Conservation (phyloP, 2,888 invertebrate genomes). For the Eupithecia tripunctaria region DNA sequence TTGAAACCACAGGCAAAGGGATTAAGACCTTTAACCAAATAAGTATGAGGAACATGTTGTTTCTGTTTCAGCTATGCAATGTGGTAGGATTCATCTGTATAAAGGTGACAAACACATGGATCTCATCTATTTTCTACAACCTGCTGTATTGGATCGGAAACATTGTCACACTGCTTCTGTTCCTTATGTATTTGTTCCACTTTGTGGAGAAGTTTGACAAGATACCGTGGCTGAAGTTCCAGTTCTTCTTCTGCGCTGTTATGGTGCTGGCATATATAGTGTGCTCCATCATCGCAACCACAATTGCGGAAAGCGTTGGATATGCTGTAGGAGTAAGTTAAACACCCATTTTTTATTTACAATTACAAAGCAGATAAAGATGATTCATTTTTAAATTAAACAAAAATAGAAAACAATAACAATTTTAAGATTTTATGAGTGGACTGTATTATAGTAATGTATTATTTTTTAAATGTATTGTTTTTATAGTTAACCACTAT, state of each 20-base stretch:
- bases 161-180: conserved; percentile 89
- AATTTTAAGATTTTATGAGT: too few relatives aligned
- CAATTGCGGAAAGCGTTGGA: conserved; percentile 83
- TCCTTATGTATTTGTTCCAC: conserved; percentile 92
- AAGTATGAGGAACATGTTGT: too few relatives aligned
- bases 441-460: too few relatives aligned
- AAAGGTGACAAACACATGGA: conserved; percentile 84
- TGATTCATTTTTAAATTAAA: background rate
- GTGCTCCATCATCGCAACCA: conserved; percentile 89
- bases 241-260: conserved; percentile 88
- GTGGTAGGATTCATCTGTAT: conserved; percentile 93
- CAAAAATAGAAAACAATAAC: background rate
- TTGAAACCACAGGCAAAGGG: background rate
- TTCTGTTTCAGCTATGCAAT: conserved; percentile 86
- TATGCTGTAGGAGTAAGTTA: conserved; percentile 90
- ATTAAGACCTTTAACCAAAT: too few relatives aligned
- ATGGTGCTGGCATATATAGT: conserved; percentile 90
- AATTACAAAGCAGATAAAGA: too few relatives aligned
- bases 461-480: too few relatives aligned
- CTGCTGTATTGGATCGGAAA: conserved; percentile 92
- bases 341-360: background rate
- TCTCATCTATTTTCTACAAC: conserved; percentile 90
- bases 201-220: conserved; percentile 91
- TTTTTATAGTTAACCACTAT: too few relatives aligned
- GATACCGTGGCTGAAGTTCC: conserved; percentile 93